Conservation (phyloP, 2,888 invertebrate genomes). For the Campoplex nolae region DNA sequence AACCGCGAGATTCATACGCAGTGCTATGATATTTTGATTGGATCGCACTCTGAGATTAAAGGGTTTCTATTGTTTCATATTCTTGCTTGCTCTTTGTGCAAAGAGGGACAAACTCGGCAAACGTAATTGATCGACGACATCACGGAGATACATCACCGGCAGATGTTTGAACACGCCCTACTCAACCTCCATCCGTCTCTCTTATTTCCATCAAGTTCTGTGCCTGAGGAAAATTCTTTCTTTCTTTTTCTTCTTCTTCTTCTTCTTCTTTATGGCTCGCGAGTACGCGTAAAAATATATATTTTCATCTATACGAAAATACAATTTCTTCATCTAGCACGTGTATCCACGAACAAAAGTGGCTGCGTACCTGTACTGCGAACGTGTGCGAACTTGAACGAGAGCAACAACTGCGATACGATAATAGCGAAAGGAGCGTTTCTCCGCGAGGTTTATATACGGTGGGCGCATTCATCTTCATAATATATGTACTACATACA, state of each 20-base stretch:
- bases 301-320: constrained; percentile 11
- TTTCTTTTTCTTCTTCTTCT: background rate
- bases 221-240: constrained; percentile 8
- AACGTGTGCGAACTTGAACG: constrained; percentile 58
- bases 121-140: constrained; percentile 80
- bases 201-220: constrained; percentile 72
- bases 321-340: constrained; percentile 7
- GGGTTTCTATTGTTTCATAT: background rate
- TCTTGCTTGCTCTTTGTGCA: background rate
- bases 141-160: constrained; percentile 79
- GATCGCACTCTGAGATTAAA: background rate
- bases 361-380: constrained; percentile 69
- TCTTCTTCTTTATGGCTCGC: background rate
- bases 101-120: constrained; percentile 66
- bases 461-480: background rate
- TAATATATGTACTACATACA: background rate
- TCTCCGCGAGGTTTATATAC: constrained; percentile 33
- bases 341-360: constrained; percentile 33
- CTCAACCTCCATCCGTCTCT: constrained; percentile 78
- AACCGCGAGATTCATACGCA: constrained; percentile 2
- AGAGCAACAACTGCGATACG: constrained; percentile 57
- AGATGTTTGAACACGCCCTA: constrained; percentile 80
- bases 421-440: constrained; percentile 62
- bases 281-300: constrained; percentile 17
- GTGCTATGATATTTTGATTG: constrained; percentile 16